Conservation (phyloP, 2,113 vertebrate genomes). For the Entosphenus tridentatus region DNA sequence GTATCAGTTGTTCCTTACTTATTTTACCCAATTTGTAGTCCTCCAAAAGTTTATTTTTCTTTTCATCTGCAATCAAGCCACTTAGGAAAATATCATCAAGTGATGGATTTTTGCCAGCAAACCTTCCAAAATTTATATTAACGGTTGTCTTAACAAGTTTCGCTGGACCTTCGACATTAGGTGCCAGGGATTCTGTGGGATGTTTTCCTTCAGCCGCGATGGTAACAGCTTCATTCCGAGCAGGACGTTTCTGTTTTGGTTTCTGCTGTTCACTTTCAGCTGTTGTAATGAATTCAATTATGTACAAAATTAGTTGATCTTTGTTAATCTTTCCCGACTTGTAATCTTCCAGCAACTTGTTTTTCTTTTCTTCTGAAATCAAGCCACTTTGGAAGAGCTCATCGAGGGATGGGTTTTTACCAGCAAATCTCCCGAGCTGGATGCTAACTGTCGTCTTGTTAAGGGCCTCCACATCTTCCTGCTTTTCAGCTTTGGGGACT, state of each 20-base stretch:
- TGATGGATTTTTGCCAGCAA: background rate
- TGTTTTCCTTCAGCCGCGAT: too few species aligned
- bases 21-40: conserved; percentile 13
- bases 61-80: conserved; percentile 33
- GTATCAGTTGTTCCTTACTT: conserved; percentile 13
- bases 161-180: too few species aligned
- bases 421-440: background rate
- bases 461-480: background rate
- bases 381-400: conserved; percentile 50
- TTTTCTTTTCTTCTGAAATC: conserved; percentile 20
- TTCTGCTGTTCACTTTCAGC: too few species aligned
- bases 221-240: too few species aligned
- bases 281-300: background rate
- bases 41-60: conserved; percentile 17
- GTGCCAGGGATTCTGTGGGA: too few species aligned
- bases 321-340: background rate
- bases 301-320: background rate
- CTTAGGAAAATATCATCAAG: conserved; percentile 50
- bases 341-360: background rate
- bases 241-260: too few species aligned
- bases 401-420: conserved; percentile 18
- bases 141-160: background rate
- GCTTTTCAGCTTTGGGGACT: conserved; percentile 26
- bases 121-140: background rate
- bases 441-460: background rate